Percentiles rank a stretch among this genome's conserved stretches.
These are phyloP conservation scores for Channa maculata DNA, from an alignment of 2,113 vertebrate genomes.

Conservation along the genomic window DNA sequence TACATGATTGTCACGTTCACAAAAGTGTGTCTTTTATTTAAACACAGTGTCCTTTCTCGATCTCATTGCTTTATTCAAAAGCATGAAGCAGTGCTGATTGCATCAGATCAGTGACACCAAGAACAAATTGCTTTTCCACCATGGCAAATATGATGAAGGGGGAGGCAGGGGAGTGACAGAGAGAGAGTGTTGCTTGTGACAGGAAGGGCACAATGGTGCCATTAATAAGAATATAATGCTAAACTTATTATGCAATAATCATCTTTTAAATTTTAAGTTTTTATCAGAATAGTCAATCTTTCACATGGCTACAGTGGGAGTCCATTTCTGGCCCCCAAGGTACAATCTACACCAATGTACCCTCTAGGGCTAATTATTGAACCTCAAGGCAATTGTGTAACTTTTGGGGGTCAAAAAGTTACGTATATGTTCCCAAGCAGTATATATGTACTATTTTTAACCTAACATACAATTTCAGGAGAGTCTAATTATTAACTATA, in stretches of 20 bases:
- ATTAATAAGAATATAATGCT: constrained; percentile 52
- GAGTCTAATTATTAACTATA: too few relatives aligned
- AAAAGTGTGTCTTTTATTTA: constrained; percentile 75
- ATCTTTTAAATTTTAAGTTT: not conserved
- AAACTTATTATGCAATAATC: constrained; percentile 34
- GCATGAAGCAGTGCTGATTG: constrained; percentile 79
- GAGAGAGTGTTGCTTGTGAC: constrained; percentile 57
- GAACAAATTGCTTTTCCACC: constrained; percentile 82
- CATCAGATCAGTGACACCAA: constrained; percentile 75
- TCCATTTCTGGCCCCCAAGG: too few relatives aligned
- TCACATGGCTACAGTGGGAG: too few relatives aligned
- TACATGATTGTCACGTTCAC: constrained; percentile 64
- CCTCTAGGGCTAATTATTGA: too few relatives aligned
- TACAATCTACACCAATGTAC: too few relatives aligned
- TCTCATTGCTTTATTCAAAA: constrained; percentile 57
- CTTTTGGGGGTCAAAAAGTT: too few relatives aligned
- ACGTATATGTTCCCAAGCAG: too few relatives aligned
- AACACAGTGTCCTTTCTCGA: constrained; percentile 64
- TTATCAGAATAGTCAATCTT: too few relatives aligned
- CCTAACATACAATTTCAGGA: too few relatives aligned
- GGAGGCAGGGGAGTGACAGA: constrained; percentile 37
- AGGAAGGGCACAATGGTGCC: constrained; percentile 44
- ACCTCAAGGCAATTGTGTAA: too few relatives aligned
- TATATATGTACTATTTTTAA: too few relatives aligned
- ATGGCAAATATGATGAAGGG: constrained; percentile 49